Conservation (phyloP, 2,888 invertebrate species). For the Drosophila demipolita region DNA sequence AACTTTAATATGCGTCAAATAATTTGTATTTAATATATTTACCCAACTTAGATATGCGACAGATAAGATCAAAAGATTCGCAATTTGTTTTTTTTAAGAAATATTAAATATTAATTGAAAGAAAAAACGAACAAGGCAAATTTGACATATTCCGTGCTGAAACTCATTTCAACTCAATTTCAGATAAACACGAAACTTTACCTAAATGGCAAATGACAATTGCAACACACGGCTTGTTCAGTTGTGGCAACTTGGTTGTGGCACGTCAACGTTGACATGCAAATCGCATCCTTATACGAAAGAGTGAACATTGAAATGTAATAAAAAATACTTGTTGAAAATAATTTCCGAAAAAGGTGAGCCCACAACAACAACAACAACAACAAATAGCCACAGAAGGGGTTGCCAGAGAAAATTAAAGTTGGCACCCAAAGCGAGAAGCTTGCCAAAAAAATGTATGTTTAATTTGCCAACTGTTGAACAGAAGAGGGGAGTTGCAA, state of each 20-base stretch:
- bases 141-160: slow-evolving; percentile 6
- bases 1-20: neutral
- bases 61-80: neutral
- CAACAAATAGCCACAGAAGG: neutral
- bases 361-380: slow-evolving; percentile 25
- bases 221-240: slow-evolving; percentile 18
- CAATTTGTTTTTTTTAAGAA: neutral
- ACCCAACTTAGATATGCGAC: neutral
- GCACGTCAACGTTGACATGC: slow-evolving; percentile 38
- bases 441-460: slow-evolving; percentile 41
- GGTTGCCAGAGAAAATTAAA: slow-evolving; percentile 3
- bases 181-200: slow-evolving; percentile 19
- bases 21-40: neutral
- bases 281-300: slow-evolving; percentile 37
- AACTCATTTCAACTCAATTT: slow-evolving; percentile 14
- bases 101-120: neutral
- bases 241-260: slow-evolving; percentile 11
- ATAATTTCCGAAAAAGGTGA: slow-evolving; percentile 32
- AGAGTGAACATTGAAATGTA: slow-evolving; percentile 39
- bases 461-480: slow-evolving; percentile 19
- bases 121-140: neutral
- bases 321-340: slow-evolving; percentile 51
- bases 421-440: slow-evolving; percentile 36
- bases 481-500: neutral
- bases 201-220: slow-evolving; percentile 26